phyloP scores from a whole-genome alignment of 2,797 vertebrate species.

The Alfaro cultratus region DNA sequence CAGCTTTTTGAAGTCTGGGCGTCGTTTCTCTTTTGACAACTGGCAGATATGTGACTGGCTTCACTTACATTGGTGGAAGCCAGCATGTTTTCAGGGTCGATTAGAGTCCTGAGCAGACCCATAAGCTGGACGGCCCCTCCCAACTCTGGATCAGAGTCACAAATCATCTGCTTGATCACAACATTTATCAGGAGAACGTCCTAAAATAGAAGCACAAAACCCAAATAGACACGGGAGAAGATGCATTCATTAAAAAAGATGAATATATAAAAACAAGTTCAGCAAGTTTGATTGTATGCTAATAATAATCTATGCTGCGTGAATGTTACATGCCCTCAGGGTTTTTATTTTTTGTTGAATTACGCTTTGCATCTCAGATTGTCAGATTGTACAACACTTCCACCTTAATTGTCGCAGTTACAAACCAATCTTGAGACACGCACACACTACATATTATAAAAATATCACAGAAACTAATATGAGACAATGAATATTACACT shows the following conservation, averaged over 20 bases:
- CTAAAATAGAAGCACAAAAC: constrained; percentile 69
- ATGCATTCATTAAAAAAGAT: background rate
- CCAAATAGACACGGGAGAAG: background rate
- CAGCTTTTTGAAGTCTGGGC: background rate
- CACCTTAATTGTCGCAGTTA: background rate
- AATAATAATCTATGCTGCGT: background rate
- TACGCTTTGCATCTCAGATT: background rate
- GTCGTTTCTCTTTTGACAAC: background rate
- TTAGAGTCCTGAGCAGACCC: constrained; percentile 96
- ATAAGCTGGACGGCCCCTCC: constrained; percentile 98
- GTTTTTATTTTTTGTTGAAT: background rate
- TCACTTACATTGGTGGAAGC: constrained; percentile 94
- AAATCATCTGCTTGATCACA: constrained; percentile 99
- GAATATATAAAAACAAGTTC: constrained; percentile 5
- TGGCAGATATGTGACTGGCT: background rate
- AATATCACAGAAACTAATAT: background rate
- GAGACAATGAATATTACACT: background rate
- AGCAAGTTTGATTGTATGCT: background rate
- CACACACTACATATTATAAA: background rate
- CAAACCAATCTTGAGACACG: background rate
- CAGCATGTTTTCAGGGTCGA: constrained; percentile 99
- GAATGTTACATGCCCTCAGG: no score
- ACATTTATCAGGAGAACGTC: constrained; percentile 98
- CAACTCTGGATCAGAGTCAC: constrained; percentile 96
- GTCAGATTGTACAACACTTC: background rate